Percentiles rank a stretch among this genome's conserved stretches.
These are phyloP conservation scores for Podiceps cristatus DNA, from an alignment of 2,113 vertebrate species.

Conservation along the genomic window DNA sequence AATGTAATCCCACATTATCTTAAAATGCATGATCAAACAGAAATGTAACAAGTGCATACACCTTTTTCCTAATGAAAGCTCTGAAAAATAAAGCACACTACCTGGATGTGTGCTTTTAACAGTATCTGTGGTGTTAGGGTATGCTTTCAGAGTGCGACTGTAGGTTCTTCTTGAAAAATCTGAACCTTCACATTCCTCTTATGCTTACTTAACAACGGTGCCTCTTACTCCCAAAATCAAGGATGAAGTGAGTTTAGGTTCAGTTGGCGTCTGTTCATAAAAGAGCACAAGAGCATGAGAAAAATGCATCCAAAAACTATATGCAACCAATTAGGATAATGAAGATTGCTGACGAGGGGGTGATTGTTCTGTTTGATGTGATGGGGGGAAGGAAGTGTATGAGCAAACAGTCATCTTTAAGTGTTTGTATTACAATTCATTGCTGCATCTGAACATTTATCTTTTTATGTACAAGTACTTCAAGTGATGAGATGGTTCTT, in stretches of 20 bases:
- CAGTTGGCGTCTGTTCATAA: neutral
- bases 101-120: neutral
- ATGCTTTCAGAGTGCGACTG: neutral
- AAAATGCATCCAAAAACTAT: neutral
- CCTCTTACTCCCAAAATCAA: neutral
- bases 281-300: neutral
- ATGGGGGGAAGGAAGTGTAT: neutral
- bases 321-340: neutral
- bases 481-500: neutral
- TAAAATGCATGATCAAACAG: neutral
- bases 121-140: neutral
- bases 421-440: fast-evolving
- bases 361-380: fast-evolving
- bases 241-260: neutral
- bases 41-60: neutral
- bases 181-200: neutral
- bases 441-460: neutral
- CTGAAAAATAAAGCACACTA: neutral
- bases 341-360: neutral
- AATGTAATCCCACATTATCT: neutral
- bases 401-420: neutral
- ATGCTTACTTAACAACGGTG: neutral
- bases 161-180: neutral
- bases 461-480: neutral
- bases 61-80: neutral